Percentiles rank a stretch among this genome's conserved stretches.
Conservation (phyloP, 2,113 vertebrate genomes). For the Rhabdornis inornatus region DNA sequence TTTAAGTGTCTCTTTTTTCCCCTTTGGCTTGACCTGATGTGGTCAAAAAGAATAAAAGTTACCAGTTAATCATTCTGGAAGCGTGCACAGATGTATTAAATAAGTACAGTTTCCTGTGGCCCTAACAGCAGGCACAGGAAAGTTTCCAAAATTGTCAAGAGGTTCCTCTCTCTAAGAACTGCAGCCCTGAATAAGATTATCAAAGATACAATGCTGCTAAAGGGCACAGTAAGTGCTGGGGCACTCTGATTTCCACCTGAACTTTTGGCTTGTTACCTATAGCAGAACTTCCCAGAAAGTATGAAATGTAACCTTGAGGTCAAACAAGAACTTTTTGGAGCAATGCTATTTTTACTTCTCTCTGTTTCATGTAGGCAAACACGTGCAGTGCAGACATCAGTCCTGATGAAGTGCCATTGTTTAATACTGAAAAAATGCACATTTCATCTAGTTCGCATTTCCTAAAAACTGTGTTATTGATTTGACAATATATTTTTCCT, state of each 20-base stretch:
- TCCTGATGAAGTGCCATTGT: slow-evolving; percentile 16
- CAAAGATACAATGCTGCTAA: neutral
- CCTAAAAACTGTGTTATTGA: slow-evolving; percentile 39
- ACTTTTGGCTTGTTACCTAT: neutral
- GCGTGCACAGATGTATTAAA: neutral
- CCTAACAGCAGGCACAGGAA: neutral
- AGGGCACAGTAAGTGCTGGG: neutral
- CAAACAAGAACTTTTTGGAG: neutral
- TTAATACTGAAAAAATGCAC: slow-evolving; percentile 39
- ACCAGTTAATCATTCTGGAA: neutral
- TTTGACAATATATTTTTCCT: slow-evolving; percentile 37
- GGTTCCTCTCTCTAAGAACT: neutral
- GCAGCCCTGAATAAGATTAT: neutral
- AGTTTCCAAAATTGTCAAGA: neutral
- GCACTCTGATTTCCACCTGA: neutral
- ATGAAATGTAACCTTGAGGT: neutral
- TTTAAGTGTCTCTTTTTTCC: neutral
- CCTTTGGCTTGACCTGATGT: neutral
- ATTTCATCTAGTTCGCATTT: slow-evolving; percentile 21
- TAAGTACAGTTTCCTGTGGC: neutral
- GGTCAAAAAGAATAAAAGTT: neutral
- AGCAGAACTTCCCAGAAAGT: neutral
- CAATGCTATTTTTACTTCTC: neutral
- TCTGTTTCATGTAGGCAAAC: neutral
- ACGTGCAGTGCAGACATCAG: neutral